These are phyloP conservation scores for Bambusicola thoracicus DNA, from an alignment of 2,113 vertebrate species.

Conservation along the genomic window DNA sequence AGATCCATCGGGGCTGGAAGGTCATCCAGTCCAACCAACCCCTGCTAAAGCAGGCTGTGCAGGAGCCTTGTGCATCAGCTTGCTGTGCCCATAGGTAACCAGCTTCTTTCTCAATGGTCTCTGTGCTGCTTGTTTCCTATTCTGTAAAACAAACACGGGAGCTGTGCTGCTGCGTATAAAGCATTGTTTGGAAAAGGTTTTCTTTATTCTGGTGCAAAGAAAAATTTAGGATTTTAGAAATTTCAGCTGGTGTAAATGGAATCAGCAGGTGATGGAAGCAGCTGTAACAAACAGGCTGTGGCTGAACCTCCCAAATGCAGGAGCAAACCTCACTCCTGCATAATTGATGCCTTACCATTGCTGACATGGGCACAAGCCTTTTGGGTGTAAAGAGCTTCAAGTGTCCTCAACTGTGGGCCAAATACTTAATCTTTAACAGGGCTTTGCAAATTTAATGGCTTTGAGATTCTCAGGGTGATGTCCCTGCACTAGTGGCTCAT, in stretches of 20 bases:
- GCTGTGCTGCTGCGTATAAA: rapidly evolving
- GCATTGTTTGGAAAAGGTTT: rapidly evolving
- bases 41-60: no score
- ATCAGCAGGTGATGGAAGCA: not conserved
- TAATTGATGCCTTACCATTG: rapidly evolving
- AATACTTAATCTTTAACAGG: not conserved
- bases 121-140: rapidly evolving
- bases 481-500: no score
- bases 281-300: not conserved
- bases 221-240: not conserved
- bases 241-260: not conserved
- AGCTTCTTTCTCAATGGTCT: not conserved
- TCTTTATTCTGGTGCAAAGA: not conserved
- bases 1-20: no score
- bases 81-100: not conserved
- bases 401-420: not conserved
- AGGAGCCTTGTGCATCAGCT: not conserved
- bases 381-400: not conserved
- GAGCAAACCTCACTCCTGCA: not conserved
- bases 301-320: not conserved
- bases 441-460: rapidly evolving
- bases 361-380: not conserved
- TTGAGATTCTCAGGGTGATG: not conserved
- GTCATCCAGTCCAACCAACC: no score
- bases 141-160: not conserved